phyloP scores from a whole-genome alignment of 2,888 invertebrate genomes.

The Netelia virgata region DNA sequence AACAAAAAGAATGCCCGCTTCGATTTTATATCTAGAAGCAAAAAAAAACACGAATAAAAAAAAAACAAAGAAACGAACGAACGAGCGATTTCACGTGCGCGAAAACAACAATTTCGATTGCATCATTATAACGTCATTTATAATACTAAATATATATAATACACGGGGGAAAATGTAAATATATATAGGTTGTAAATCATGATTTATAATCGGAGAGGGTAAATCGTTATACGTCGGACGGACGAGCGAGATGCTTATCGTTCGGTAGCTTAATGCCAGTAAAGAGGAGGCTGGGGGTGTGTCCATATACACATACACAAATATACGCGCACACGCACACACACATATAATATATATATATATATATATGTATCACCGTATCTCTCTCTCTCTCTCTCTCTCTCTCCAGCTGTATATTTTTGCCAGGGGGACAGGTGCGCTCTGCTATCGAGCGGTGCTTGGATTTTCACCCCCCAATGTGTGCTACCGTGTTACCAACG shows the following conservation, averaged over 20 bases:
- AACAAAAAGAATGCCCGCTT: neutral
- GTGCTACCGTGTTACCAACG: constrained; percentile 22
- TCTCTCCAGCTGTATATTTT: constrained; percentile 32
- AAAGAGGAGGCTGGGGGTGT: constrained; percentile 35
- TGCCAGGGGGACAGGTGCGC: constrained; percentile 23
- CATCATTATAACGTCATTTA: constrained; percentile 20
- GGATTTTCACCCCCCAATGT: constrained; percentile 51
- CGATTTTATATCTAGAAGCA: neutral
- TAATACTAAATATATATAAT: constrained; percentile 21
- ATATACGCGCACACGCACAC: neutral
- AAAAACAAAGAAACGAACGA: neutral
- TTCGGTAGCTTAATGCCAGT: constrained; percentile 52
- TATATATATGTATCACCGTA: constrained; percentile 11
- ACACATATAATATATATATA: neutral
- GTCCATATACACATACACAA: constrained; percentile 9
- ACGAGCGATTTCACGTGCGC: neutral
- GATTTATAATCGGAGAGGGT: constrained; percentile 48
- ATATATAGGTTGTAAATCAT: constrained; percentile 31
- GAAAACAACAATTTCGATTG: constrained; percentile 26
- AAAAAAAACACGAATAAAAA: neutral
- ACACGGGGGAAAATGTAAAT: constrained; percentile 42
- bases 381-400: constrained; percentile 22
- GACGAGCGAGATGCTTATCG: constrained; percentile 58
- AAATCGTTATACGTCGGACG: constrained; percentile 37
- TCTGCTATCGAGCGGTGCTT: constrained; percentile 57